Base-by-base conservation (phyloP, 2,797 vertebrate species). In the Poecilia wingei region DNA sequence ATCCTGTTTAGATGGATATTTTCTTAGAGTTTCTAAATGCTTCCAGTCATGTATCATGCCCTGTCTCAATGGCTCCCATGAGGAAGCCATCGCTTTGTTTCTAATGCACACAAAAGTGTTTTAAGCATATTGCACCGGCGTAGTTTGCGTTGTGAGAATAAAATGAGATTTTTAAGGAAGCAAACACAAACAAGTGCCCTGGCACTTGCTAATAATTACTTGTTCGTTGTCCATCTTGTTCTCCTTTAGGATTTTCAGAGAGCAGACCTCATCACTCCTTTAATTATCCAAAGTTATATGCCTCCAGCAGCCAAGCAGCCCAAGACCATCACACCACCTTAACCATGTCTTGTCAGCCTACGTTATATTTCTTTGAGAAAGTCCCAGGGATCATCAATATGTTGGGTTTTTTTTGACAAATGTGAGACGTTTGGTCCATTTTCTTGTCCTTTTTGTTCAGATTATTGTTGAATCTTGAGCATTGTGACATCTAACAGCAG, bases 1-100 rank as follows among this genome's bases (percentile, higher is more conserved):
- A 92, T 91, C 80, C 82, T 81, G 87, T 85, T 88, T 72, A 88
- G 86, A 91, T 84, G 88, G 87, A 91, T 91, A 87, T 88, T 87
- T 88, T 70, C 86, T 77, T 64, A 49, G 61, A 59, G 76, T 87
- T 91, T 86, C 87, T 85, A 80, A 79, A 85, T 83, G 92, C 89
- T 92, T 61, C 76, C 55, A 84, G 80, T 79, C 28, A 82, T 75
- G 76, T 51, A 45, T 90, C 79, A 83, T 61, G 79, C 83, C 79
- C 82, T 66, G 80, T 69, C 47, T 82, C 81, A 33, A 57, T 57
- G 75, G 86, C 74, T 77, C 79, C 55, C 71, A 79, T 25, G 43
- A 43, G 78, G 73, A 55, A 59, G 25, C 51, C 79, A 31, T 87
- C 49, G 80, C 74, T 80, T 64, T 79, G 49, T 78, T 66, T 80